Conservation (phyloP, 2,797 vertebrate species). For the Paedocypris micromegethes region DNA sequence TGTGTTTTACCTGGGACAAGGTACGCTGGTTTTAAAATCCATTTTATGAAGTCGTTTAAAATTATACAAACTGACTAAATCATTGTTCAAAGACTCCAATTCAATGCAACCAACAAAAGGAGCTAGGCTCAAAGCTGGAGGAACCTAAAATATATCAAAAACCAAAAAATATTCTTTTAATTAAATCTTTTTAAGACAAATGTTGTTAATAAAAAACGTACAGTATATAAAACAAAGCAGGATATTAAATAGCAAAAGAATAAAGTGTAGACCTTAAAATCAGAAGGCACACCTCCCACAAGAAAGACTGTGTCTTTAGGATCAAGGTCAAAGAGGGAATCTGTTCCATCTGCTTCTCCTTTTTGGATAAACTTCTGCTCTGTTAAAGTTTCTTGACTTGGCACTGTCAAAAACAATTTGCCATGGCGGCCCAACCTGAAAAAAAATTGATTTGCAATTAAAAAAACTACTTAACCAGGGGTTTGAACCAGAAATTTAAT, state of each 20-base stretch:
- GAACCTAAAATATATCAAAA: conserved; percentile 69
- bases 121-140: conserved; percentile 80
- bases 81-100: conserved; percentile 85
- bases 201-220: background rate
- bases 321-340: conserved; percentile 84
- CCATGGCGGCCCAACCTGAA: conserved; percentile 86
- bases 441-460: background rate
- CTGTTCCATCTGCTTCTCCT: conserved; percentile 74
- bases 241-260: background rate
- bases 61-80: conserved; percentile 93
- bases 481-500: too few species aligned
- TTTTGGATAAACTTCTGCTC: conserved; percentile 99
- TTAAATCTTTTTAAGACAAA: background rate
- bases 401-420: conserved; percentile 90
- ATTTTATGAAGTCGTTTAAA: conserved; percentile 82
- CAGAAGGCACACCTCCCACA: conserved; percentile 82
- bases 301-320: conserved; percentile 83
- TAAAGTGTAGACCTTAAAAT: conserved; percentile 69
- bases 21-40: conserved; percentile 70
- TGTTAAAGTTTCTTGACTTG: conserved; percentile 80
- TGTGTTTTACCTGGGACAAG: conserved; percentile 64
- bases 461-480: background rate
- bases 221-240: background rate
- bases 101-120: conserved; percentile 92
- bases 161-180: background rate